phyloP scores from a whole-genome alignment of 1,140 invertebrate genomes.

The Nephotettix cincticeps region DNA sequence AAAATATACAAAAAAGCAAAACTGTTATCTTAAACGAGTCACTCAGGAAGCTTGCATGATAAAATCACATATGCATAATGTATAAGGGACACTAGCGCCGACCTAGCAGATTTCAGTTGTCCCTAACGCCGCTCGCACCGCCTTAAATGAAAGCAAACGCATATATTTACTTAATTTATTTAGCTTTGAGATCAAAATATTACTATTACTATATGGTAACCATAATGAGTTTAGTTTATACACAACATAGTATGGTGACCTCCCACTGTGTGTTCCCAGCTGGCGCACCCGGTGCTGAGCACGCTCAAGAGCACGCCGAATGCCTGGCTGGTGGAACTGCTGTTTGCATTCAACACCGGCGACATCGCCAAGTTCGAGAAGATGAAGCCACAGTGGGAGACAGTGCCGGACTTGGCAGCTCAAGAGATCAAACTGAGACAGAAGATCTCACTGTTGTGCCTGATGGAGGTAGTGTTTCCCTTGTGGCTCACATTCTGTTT shows the following conservation, averaged over 20 bases:
- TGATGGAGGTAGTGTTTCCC: conserved; percentile 98
- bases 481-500: no score
- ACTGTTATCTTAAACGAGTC: no score
- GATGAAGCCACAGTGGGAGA: conserved; percentile 77
- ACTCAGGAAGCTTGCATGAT: no score
- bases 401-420: conserved; percentile 82
- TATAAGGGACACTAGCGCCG: no score
- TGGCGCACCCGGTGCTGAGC: conserved; percentile 92
- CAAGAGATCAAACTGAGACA: conserved; percentile 82
- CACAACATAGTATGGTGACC: no score
- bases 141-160: no score
- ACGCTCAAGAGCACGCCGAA: conserved; percentile 79
- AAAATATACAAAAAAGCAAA: no score
- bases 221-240: no score
- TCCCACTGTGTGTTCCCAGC: conserved; percentile 56
- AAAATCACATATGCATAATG: no score
- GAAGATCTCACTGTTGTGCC: conserved; percentile 92
- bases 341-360: conserved; percentile 92
- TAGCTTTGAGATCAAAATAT: not conserved
- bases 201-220: no score
- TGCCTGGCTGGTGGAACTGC: conserved; percentile 85
- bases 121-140: no score
- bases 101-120: no score
- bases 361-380: conserved; percentile 83
- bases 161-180: conserved; percentile 32